A percentile compares a stretch with the other conserved stretches of the same genome.
Conservation (phyloP, 2,113 vertebrate species). For the Numenius arquata region DNA sequence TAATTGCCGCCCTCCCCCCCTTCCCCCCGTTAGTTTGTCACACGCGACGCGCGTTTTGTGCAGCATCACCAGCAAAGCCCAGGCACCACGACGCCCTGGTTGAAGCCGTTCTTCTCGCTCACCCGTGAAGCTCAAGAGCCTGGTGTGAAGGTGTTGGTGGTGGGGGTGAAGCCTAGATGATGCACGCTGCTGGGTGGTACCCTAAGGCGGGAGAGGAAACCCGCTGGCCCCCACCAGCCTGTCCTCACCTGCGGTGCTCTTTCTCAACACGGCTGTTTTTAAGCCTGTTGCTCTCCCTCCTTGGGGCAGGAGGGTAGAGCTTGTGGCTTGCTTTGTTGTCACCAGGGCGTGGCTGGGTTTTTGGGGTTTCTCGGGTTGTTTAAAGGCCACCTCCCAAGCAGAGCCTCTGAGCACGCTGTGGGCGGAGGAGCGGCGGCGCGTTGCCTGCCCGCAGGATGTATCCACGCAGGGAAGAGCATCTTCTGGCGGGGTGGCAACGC, state of each 20-base stretch:
- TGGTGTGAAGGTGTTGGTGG: not conserved
- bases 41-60: accelerated
- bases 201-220: not conserved
- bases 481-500: not conserved
- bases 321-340: not conserved
- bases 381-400: not conserved
- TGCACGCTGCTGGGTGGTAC: not conserved
- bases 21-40: not conserved
- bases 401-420: not conserved
- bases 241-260: not conserved
- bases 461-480: not conserved
- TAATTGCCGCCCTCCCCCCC: no score
- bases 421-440: accelerated
- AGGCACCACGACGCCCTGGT: not conserved
- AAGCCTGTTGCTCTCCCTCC: not conserved
- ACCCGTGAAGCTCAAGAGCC: not conserved
- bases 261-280: not conserved
- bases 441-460: not conserved
- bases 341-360: not conserved
- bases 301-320: not conserved
- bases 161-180: not conserved
- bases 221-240: not conserved
- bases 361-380: not conserved
- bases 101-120: not conserved
- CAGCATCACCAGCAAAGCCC: not conserved